These are phyloP conservation scores for Acrobasis repandana DNA, from an alignment of 2,888 invertebrate genomes.

Conservation along the genomic window DNA sequence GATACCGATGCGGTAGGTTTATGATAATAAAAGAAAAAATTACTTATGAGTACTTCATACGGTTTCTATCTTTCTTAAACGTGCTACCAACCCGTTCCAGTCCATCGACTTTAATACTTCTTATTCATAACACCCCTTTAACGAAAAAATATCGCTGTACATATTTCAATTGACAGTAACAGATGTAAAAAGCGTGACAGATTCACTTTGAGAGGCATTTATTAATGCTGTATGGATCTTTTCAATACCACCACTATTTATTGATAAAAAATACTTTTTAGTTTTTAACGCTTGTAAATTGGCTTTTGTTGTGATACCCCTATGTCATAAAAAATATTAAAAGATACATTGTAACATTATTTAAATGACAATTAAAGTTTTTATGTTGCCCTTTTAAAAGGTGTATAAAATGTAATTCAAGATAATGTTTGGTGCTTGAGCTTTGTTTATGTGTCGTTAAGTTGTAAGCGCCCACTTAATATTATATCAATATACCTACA, in stretches of 20 bases:
- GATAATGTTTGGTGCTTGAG: constrained; percentile 4
- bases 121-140: constrained; percentile 36
- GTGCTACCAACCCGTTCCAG: constrained; percentile 1
- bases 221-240: constrained; percentile 47
- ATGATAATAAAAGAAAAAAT: no score
- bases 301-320: constrained; percentile 66
- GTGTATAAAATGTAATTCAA: constrained; percentile 13
- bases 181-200: constrained; percentile 70
- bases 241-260: constrained; percentile 48
- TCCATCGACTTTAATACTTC: constrained; percentile 11
- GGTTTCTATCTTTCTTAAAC: neutral
- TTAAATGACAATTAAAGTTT: constrained; percentile 4
- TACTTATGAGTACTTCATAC: no score
- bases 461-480: neutral
- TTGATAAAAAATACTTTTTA: constrained; percentile 63
- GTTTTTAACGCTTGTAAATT: constrained; percentile 50
- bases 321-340: constrained; percentile 49
- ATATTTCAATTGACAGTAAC: constrained; percentile 58
- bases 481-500: neutral
- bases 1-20: no score
- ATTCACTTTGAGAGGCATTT: constrained; percentile 62
- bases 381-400: constrained; percentile 3
- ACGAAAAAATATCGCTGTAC: constrained; percentile 37
- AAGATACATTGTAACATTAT: constrained; percentile 15
- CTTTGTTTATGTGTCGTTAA: neutral